A percentile compares a stretch with the other conserved stretches of the same genome.
Conservation (phyloP, 2,888 invertebrate genomes). For the Amorpha juglandis region DNA sequence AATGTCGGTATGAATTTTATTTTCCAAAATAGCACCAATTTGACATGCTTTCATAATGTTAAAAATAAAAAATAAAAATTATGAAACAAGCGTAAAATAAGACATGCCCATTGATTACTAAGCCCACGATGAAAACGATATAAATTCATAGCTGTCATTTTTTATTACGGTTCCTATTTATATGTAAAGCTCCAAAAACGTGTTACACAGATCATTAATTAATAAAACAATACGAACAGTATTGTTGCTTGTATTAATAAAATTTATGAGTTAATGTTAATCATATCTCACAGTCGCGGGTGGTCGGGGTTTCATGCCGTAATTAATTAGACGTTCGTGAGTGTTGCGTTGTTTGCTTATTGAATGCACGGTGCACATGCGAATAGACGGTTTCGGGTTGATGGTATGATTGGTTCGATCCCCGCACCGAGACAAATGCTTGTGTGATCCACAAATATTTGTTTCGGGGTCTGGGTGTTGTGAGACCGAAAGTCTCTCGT, state of each 20-base stretch:
- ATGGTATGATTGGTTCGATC: not conserved
- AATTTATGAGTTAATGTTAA: slow-evolving; percentile 50
- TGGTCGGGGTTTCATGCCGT: slow-evolving; percentile 52
- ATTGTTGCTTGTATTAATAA: slow-evolving; percentile 40
- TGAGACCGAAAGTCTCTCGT: too few species aligned
- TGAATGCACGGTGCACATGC: slow-evolving; percentile 21
- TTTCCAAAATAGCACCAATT: too few species aligned
- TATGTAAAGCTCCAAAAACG: slow-evolving; percentile 32
- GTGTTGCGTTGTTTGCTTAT: slow-evolving; percentile 35
- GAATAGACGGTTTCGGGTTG: slow-evolving; percentile 18
- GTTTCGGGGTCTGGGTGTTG: too few species aligned
- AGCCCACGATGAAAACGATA: not conserved
- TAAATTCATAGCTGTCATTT: not conserved
- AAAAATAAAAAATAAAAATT: too few species aligned
- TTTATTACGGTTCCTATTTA: not conserved
- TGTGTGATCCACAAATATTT: too few species aligned
- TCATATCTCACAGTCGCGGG: slow-evolving; percentile 50
- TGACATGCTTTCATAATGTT: too few species aligned
- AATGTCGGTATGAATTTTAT: too few species aligned
- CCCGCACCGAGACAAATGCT: too few species aligned
- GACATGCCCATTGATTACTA: not conserved
- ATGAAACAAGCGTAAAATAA: too few species aligned
- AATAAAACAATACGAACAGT: slow-evolving; percentile 30
- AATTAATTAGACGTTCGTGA: slow-evolving; percentile 60
- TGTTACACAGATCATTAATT: slow-evolving; percentile 41